phyloP scores from a whole-genome alignment of 2,888 invertebrate genomes.

The Penaeus monodon region DNA sequence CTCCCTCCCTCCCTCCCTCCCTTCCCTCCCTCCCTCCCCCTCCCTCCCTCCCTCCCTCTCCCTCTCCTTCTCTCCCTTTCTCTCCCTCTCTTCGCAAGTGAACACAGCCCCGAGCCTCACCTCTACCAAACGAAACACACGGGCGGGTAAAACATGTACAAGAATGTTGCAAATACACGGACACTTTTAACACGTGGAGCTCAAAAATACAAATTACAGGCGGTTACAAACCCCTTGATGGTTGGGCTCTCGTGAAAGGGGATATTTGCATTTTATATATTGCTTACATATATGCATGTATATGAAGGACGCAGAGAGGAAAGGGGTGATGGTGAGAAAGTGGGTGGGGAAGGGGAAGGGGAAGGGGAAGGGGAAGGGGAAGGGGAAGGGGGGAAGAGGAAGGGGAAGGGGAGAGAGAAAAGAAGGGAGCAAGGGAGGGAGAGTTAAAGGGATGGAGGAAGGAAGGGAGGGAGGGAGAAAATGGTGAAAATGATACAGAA shows the following conservation, averaged over 20 bases:
- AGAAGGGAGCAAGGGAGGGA: neutral
- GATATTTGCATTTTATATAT: no score
- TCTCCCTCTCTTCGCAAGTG: no score
- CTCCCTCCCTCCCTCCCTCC: neutral
- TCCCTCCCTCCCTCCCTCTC: neutral
- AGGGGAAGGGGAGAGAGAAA: neutral
- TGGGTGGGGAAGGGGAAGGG: no score
- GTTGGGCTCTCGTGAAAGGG: no score
- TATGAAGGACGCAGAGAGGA: neutral
- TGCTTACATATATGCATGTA: no score
- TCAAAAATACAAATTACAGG: neutral
- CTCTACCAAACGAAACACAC: no score
- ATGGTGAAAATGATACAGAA: no score
- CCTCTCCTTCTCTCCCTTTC: neutral
- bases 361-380: no score
- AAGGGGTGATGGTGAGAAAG: accelerated
- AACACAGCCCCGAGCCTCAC: no score
- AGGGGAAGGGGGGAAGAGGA: neutral
- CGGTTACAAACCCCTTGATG: no score
- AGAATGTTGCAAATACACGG: neutral
- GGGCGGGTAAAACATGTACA: no score
- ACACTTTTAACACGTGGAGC: neutral
- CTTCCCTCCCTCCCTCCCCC: neutral
- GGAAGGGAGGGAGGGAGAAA: no score
- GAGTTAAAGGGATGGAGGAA: neutral